A percentile compares a stretch with the other conserved stretches of the same genome.
These are phyloP conservation scores for Antigone vipio DNA, from an alignment of 2,113 vertebrate species.

Conservation along the genomic window DNA sequence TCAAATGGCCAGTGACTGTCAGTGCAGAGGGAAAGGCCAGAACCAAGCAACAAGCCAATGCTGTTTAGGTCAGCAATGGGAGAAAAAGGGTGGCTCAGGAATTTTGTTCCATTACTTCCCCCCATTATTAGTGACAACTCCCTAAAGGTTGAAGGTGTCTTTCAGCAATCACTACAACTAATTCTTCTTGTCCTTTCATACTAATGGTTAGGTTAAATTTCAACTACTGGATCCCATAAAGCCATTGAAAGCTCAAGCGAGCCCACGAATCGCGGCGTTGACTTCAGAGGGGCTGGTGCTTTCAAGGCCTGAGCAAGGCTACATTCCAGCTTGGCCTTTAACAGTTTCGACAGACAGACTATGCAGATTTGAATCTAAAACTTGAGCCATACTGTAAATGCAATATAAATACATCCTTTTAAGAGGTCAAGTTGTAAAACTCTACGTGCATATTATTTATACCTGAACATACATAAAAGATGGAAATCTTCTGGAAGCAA, in stretches of 20 bases:
- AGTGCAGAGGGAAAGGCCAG: background rate
- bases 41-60: background rate
- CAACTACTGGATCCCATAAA: background rate
- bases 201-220: background rate
- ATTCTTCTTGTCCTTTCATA: background rate
- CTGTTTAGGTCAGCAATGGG: background rate
- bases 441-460: background rate
- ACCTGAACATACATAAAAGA: background rate
- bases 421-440: background rate
- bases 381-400: background rate
- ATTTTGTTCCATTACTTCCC: background rate
- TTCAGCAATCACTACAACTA: background rate
- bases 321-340: background rate
- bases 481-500: background rate
- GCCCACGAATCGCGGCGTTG: fast-evolving
- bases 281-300: background rate
- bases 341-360: background rate
- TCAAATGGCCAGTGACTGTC: background rate
- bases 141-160: background rate
- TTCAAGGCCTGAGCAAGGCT: background rate
- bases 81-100: fast-evolving
- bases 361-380: background rate
- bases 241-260: background rate
- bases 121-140: background rate
- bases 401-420: background rate